Evolutionary conservation across 2,888 invertebrate genomes (phyloP), one percentile per base, ranked within the genome.

Genomic region (Chalcis sispes): DNA sequence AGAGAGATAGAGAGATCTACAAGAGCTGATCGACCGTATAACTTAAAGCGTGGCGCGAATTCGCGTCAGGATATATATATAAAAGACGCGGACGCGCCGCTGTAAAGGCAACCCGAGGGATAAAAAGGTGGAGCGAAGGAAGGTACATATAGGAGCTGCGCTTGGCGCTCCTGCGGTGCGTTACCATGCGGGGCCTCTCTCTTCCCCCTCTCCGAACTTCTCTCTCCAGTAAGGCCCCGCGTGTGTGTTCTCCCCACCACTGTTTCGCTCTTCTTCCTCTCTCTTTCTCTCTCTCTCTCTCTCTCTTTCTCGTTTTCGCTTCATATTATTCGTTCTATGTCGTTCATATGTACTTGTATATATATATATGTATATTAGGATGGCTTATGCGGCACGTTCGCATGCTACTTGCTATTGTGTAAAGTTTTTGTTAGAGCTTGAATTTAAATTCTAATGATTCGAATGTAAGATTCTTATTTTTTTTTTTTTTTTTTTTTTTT

Each of bases 111-210:
- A 27, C n/a, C 2, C 25, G 27, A 15, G 23, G 23, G 46, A 7
- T 13, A 62, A 46, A 46, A 20, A 62, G 59, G 29, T 13, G 50
- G n/a, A 59, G 40, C 32, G 18, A 20, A 20, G 13, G n/a, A n/a
- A n/a, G 20, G 50, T n/a, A 46, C 3, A 8, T 15, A 18, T 2
- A 20, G 40, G 0, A 15, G 64, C 27, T 29, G 46, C 66, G 54
- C 27, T 40, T 29, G 56, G 48, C 46, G 46, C 32, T 32, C 32
- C n/a, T 3, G 32, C 32, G 32, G 42, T 66, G 72, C 50, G 62
- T 72, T 72, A 75, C 75, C 75, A 75, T 71, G 58, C 72, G 32
- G 66, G 61, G 27, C 46, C 69, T 29, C 42, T 1, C n/a, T 15
- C n/a, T 5, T 7, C 46, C 65, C 71, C 40, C 27, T 32, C 58